Percentiles rank a stretch among this genome's conserved stretches.
Conservation (phyloP, 2,113 vertebrate species). For the Leptocoma aspasia region DNA sequence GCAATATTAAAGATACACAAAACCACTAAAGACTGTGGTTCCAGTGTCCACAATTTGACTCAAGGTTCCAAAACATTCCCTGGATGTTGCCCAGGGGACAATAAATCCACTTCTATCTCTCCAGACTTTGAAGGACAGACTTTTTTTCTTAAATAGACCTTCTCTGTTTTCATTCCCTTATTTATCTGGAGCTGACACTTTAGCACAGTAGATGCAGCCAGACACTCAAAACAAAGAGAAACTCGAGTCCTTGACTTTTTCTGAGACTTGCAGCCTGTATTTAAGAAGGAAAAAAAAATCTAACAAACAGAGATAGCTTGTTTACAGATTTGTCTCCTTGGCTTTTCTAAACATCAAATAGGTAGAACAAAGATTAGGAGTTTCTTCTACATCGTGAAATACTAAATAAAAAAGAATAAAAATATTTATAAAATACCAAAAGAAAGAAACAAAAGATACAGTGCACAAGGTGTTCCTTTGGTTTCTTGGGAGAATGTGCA, state of each 20-base stretch:
- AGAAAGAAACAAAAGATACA: neutral
- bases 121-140: conserved; percentile 39
- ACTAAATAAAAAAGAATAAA: neutral
- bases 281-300: conserved; percentile 5
- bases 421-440: neutral
- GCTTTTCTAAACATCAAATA: conserved; percentile 23
- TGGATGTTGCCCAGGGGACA: conserved; percentile 19
- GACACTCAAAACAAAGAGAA: conserved; percentile 54
- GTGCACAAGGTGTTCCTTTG: neutral
- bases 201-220: conserved; percentile 35
- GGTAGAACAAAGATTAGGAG: neutral
- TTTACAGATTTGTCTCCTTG: conserved; percentile 24
- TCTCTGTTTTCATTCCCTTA: conserved; percentile 53
- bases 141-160: conserved; percentile 48
- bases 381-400: neutral
- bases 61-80: conserved; percentile 35
- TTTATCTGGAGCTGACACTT: conserved; percentile 49
- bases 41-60: neutral
- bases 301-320: neutral
- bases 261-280: conserved; percentile 24
- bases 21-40: neutral
- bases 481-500: neutral
- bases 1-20: neutral
- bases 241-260: conserved; percentile 56
- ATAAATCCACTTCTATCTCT: conserved; percentile 41